Conservation (phyloP, 1,140 invertebrate genomes). For the Drosophila ercepeae region DNA sequence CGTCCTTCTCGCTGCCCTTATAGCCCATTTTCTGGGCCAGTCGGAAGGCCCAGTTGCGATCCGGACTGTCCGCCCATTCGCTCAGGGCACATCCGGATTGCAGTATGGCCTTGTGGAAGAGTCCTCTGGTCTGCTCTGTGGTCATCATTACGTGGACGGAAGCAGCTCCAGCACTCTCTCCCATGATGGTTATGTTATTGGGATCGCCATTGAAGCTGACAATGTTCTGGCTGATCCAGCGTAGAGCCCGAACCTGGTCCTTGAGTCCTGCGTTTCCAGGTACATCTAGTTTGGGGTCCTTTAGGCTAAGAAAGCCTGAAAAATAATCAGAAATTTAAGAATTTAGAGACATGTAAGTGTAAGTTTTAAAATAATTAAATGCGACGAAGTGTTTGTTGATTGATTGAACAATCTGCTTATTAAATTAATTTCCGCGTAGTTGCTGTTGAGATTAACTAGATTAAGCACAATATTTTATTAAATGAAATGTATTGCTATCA, state of each 20-base stretch:
- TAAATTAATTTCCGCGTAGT: not conserved
- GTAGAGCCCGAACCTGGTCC: slow-evolving; percentile 84
- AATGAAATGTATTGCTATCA: too few relatives aligned
- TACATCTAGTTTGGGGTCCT: slow-evolving; percentile 74
- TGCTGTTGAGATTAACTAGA: not conserved
- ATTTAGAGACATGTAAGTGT: too few relatives aligned
- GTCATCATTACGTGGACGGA: slow-evolving; percentile 86
- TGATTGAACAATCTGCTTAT: not conserved
- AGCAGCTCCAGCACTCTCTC: slow-evolving; percentile 84
- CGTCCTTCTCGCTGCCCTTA: slow-evolving; percentile 59
- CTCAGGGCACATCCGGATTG: slow-evolving; percentile 85
- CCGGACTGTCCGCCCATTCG: slow-evolving; percentile 75
- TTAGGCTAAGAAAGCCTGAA: slow-evolving; percentile 72
- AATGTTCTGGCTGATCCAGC: slow-evolving; percentile 88
- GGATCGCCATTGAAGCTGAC: slow-evolving; percentile 85
- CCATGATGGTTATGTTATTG: slow-evolving; percentile 84
- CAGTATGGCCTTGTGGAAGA: slow-evolving; percentile 83
- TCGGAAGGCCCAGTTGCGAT: slow-evolving; percentile 49
- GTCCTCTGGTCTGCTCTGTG: slow-evolving; percentile 83
- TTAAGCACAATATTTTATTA: not conserved
- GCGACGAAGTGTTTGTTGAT: not conserved
- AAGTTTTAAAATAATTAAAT: not conserved
- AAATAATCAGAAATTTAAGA: too few relatives aligned
- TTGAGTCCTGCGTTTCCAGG: slow-evolving; percentile 83
- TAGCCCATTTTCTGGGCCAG: slow-evolving; percentile 67